These are phyloP conservation scores for Phortica magna DNA, from an alignment of 2,888 invertebrate species.

Conservation along the genomic window DNA sequence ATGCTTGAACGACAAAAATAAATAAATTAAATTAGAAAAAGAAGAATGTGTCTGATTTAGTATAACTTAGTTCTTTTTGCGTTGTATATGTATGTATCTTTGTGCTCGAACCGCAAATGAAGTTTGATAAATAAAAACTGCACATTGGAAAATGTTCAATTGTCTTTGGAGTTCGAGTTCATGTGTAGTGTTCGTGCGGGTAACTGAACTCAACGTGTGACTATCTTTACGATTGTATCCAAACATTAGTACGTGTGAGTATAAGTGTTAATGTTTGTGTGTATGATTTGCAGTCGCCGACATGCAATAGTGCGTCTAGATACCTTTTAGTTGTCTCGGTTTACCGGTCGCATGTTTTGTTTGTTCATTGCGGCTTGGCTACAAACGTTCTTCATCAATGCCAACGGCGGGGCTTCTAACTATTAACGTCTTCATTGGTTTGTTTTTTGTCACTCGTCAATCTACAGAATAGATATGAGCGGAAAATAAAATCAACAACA, in stretches of 20 bases:
- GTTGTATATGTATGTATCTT: too few relatives aligned
- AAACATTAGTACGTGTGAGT: constrained; percentile 19
- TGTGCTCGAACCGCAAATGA: background rate
- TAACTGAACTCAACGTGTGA: constrained; percentile 37
- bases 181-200: background rate
- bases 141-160: background rate
- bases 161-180: constrained; percentile 8
- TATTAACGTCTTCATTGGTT: constrained; percentile 36
- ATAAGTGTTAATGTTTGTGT: constrained; percentile 36
- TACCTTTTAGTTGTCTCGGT: constrained; percentile 59
- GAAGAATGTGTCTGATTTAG: background rate
- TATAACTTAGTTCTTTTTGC: background rate
- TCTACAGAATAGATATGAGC: constrained; percentile 64
- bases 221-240: background rate
- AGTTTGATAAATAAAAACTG: background rate
- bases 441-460: constrained; percentile 61
- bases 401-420: constrained; percentile 9
- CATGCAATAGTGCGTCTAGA: constrained; percentile 66
- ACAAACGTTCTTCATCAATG: constrained; percentile 47
- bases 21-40: background rate
- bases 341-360: constrained; percentile 15
- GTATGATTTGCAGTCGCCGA: constrained; percentile 30
- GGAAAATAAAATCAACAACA: constrained; percentile 48
- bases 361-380: constrained; percentile 32
- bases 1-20: background rate